phyloP scores from a whole-genome alignment of 2,797 vertebrate species.

The Thripadectes ignobilis region DNA sequence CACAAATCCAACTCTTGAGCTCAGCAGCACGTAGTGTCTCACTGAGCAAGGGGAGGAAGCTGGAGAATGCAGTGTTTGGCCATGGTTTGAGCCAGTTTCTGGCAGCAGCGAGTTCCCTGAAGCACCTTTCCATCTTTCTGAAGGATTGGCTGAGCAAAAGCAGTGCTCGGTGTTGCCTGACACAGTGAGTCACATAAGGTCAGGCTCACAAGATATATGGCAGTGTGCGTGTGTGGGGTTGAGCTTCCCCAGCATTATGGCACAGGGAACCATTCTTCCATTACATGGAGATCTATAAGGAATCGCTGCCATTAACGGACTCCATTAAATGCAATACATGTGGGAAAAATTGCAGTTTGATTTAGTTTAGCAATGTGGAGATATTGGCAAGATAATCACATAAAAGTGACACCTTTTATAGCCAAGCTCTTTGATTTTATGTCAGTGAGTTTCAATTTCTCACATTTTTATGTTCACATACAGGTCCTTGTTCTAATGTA shows the following conservation, averaged over 20 bases:
- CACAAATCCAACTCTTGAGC: neutral
- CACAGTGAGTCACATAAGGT: constrained; percentile 20
- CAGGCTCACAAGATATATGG: constrained; percentile 47
- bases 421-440: constrained; percentile 81
- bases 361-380: constrained; percentile 79
- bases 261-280: constrained; percentile 65
- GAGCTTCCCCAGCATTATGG: constrained; percentile 39
- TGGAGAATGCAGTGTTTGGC: neutral
- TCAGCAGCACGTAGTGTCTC: neutral
- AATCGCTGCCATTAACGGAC: constrained; percentile 76
- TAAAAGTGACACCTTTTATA: constrained; percentile 81
- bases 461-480: constrained; percentile 77
- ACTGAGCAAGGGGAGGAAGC: neutral
- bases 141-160: neutral
- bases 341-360: constrained; percentile 80
- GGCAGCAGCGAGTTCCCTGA: neutral
- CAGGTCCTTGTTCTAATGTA: constrained; percentile 75
- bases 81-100: neutral
- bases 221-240: neutral
- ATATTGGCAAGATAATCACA: constrained; percentile 84
- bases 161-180: neutral
- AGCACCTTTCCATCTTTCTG: constrained; percentile 5
- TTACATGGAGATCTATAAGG: constrained; percentile 73
- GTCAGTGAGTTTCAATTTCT: constrained; percentile 78
- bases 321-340: constrained; percentile 80